Base-by-base conservation (phyloP, 2,113 vertebrate species). In the rabbit (Oryctolagus cuniculus) region DNA sequence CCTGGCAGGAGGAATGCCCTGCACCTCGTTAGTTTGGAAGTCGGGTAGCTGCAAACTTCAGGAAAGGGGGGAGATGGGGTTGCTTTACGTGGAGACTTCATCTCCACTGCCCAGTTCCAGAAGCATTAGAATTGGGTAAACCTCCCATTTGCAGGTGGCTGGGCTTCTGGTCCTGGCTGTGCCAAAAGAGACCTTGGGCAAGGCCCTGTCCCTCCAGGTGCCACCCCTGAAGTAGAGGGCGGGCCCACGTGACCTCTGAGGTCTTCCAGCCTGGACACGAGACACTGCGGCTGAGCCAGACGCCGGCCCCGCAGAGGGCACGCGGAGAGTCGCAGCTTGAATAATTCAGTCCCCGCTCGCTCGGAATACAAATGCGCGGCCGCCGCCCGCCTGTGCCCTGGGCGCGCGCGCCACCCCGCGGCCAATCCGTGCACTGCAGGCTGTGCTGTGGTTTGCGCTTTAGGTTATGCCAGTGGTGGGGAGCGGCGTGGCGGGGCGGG, bases 341-440 rank as follows among this genome's bases (percentile, higher is more conserved):
- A 91, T 89, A 91, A 95, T 87, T 89, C 70, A 78, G 8, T 38
- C 0, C 3, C 3, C 1, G 12, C 75, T 44, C 4, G 15, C 80
- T 17, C 2, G 0, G 80, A 79, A 95, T 89, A 89, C 87, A 67
- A 91, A 93, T 49, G 11, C 31, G n/a, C 27, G 0, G 63, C 38
- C 0, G 69, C 10, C 5, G 2, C 6, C 13, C 15, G 6, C 5
- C 61, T 21, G 11, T 67, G 64, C 31, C 3, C 67, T 5, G 51
- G 70, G n/a, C 58, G 49, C 67, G 67, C n/a, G 34, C n/a, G 85
- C 94, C 94, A 58, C 91, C 95, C 13, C 44, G 86, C 27, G 82
- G 86, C 12, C 49, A 10, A 1, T 38, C 4, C 4, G n/a, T 0
- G 21, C 78, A 64, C 49, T 88, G 83, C 94, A 87, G n/a, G 53